Base-by-base conservation (phyloP, 2,888 invertebrate genomes). In the Hypsopygia costalis region DNA sequence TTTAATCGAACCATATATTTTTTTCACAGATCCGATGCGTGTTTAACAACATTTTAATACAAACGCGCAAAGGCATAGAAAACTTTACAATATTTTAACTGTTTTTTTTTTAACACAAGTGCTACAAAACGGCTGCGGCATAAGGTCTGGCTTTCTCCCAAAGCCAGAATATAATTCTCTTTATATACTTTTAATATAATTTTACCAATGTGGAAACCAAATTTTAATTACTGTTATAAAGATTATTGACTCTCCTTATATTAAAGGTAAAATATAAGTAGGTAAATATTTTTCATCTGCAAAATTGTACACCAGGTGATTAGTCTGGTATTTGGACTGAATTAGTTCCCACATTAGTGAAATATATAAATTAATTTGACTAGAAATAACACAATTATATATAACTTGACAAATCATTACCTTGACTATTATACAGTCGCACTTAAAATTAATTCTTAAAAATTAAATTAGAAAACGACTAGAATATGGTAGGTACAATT, bases 81-180 rank as follows among this genome's bases (percentile, higher is more conserved):
- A 16, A 3, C 16, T 22, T 11, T 20, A 29, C 12, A 33, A 20
- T 29, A 20, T 30, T 8, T 20, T 20, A 34, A n/a, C n/a, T 11
- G 8, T 32, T 44, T 30, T 36, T 35, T 33, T 28, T 2, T 33
- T 3, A 16, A 16, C 16, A 36, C 41, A 45, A 61, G 53, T 67
- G 65, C 63, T 72, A 69, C 62, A 65, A 52, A 48, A 53, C 58
- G 59, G 47, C 46, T 34, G 43, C 69, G 64, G 69, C 62, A 77
- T 70, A 74, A 78, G 67, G 63, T 74, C 16, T 75, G 81, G 78
- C 86, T 81, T 70, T 66, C 85, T 69, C 85, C 83, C 65, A 67
- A 74, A 85, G 87, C 87, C 86, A 69, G 64, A 70, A 79, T 86
- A 82, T 82, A 85, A 76, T 85, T 86, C 78, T 85, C 66, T 75